Conservation (phyloP, 1,140 invertebrate species). For the Lasioglossum albipes region DNA sequence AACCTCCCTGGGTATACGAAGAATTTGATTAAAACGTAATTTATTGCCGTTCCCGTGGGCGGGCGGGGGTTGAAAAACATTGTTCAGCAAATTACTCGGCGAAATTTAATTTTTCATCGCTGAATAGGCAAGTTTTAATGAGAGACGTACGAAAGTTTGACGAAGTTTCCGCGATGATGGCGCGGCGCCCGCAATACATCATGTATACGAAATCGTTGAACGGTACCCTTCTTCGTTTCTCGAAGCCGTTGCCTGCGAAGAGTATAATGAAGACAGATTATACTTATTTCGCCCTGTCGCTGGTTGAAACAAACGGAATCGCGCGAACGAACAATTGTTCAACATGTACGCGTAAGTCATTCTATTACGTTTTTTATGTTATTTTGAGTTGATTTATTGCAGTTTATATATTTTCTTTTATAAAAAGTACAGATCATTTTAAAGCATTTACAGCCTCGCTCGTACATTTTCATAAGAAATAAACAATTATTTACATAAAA, state of each 20-base stretch:
- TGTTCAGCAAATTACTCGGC: conserved; percentile 11
- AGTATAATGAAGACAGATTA: conserved; percentile 6
- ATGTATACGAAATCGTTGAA: conserved; percentile 17
- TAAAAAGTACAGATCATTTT: too few species aligned
- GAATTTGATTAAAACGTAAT: conserved; percentile 15
- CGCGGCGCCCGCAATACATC: background rate
- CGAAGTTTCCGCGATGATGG: background rate
- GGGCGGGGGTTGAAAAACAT: background rate
- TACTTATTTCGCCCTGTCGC: background rate
- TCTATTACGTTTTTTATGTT: too few species aligned
- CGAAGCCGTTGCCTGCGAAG: background rate
- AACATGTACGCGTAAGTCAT: too few species aligned
- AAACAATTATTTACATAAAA: too few species aligned
- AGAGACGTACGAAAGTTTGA: conserved; percentile 12
- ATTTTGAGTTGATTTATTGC: too few species aligned
- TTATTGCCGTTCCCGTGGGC: background rate
- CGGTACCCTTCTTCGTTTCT: background rate
- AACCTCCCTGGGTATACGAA: background rate
- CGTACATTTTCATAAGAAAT: too few species aligned
- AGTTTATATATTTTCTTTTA: too few species aligned
- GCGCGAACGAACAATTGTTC: background rate
- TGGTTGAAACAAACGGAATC: background rate
- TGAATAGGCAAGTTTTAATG: conserved; percentile 41
- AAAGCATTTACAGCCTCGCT: too few species aligned
- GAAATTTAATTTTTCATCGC: conserved; percentile 39